Evolutionary conservation across 2,888 invertebrate genomes (phyloP), one percentile per base, ranked within the genome.

Genomic region (Sipha maydis): DNA sequence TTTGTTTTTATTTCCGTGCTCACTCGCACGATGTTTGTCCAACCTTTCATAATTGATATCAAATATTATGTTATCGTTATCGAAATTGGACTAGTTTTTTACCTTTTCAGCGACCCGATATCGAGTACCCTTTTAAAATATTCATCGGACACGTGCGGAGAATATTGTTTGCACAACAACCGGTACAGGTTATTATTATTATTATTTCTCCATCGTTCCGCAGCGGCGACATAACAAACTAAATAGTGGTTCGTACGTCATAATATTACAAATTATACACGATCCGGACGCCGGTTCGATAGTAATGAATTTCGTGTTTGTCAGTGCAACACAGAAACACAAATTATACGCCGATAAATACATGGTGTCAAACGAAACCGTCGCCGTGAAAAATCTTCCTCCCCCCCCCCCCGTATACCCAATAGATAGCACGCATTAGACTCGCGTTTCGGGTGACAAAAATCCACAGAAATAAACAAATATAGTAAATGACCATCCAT

Each of bases 31-130:
- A 25, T 8, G 61, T 61, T 4, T 61, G 25, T 25, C 61, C 61
- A 25, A 25, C 54, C 61, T 61, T 61, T 61, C 34, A 34, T 79
- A 79, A 61, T 34, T 79, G 28, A 61, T 61, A 34, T 34, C 34
- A 79, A 79, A 79, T 79, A 79, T 79, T 61, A 79, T 79, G 34
- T 79, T 79, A 21, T 61, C 2, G 25, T 34, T 31, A 19, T 34
- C 34, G 38, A 38, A n/a, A 67, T 67, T n/a, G 8, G 67, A 67
- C 38, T 9, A 80, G n/a, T 67, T 38, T 80, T 9, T 0, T 48
- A 8, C 48, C 48, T 48, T 48, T 48, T 14, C 48, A 11, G 14
- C 48, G 14, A 11, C 1, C 48, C 48, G 48, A 14, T 48, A 48
- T 14, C 14, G 14, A 0, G 14, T 48, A 48, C 14, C 2, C 14